A percentile compares a stretch with the other conserved stretches of the same genome.
phyloP scores from a whole-genome alignment of 2,888 invertebrate species.

The Drosophila anomalata region DNA sequence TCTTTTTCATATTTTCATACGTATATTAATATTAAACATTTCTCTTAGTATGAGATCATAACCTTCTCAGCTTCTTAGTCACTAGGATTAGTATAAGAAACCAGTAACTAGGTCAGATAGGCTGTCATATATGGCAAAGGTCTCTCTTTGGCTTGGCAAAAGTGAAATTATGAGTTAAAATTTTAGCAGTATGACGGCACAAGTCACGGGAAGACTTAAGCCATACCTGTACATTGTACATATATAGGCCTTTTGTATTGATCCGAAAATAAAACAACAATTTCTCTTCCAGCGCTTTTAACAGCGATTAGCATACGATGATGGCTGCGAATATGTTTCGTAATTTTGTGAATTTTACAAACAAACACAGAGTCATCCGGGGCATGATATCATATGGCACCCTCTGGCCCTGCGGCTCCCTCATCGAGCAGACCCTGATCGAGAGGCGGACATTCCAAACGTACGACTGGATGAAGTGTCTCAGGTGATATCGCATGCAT shows the following conservation, averaged over 20 bases:
- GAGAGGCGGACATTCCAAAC: constrained; percentile 85
- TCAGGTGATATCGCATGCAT: constrained; percentile 76
- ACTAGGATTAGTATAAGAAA: neutral
- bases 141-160: constrained; percentile 5
- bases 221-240: constrained; percentile 1
- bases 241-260: constrained; percentile 15
- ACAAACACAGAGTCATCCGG: constrained; percentile 85
- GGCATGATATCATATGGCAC: constrained; percentile 87
- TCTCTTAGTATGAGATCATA: neutral
- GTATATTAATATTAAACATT: neutral
- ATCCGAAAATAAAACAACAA: constrained; percentile 18
- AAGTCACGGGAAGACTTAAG: constrained; percentile 2
- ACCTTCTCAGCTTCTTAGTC: neutral
- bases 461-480: constrained; percentile 86
- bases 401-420: constrained; percentile 86
- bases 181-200: neutral
- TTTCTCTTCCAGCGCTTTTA: constrained; percentile 39
- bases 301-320: constrained; percentile 23
- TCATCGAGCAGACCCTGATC: constrained; percentile 85
- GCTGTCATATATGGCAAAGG: constrained; percentile 17
- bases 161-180: neutral
- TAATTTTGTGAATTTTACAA: constrained; percentile 83
- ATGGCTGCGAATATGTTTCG: constrained; percentile 77
- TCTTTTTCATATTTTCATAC: neutral
- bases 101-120: constrained; percentile 6